phyloP scores from a whole-genome alignment of 1,140 invertebrate genomes.

The Eumeta japonica region DNA sequence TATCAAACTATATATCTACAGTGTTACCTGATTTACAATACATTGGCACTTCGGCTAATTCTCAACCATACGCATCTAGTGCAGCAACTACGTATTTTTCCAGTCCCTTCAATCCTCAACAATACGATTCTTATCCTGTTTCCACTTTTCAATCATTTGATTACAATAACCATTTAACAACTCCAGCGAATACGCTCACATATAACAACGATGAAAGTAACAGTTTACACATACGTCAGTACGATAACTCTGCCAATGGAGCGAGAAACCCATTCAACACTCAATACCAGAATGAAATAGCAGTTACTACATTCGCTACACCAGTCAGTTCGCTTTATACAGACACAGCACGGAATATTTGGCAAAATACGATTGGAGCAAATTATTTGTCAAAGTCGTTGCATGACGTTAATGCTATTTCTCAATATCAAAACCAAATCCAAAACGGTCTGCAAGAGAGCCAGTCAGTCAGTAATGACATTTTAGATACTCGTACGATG shows the following conservation, averaged over 20 bases:
- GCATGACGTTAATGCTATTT: constrained; percentile 18
- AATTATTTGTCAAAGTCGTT: constrained; percentile 30
- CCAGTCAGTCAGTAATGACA: constrained; percentile 22
- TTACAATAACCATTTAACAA: constrained; percentile 25
- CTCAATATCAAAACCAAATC: constrained; percentile 20
- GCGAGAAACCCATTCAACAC: constrained; percentile 32
- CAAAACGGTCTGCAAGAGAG: constrained; percentile 16
- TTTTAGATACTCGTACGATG: constrained; percentile 33
- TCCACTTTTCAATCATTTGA: constrained; percentile 31
- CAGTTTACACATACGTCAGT: constrained; percentile 48
- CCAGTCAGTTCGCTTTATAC: constrained; percentile 24
- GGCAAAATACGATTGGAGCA: constrained; percentile 24
- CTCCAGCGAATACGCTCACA: constrained; percentile 18
- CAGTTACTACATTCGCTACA: constrained; percentile 29
- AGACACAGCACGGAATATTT: constrained; percentile 25
- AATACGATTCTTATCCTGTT: constrained; percentile 45
- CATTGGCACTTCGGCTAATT: constrained; percentile 29
- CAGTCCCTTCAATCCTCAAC: constrained; percentile 34
- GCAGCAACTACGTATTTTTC: constrained; percentile 38
- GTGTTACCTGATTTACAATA: constrained; percentile 35
- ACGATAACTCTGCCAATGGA: constrained; percentile 45
- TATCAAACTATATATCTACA: constrained; percentile 37
- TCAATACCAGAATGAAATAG: constrained; percentile 36
- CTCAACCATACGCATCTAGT: constrained; percentile 34
- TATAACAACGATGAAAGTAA: constrained; percentile 33